Percentiles rank a stretch among this genome's conserved stretches.
phyloP scores from a whole-genome alignment of 2,888 invertebrate species.

The Barypeithes pellucidus region DNA sequence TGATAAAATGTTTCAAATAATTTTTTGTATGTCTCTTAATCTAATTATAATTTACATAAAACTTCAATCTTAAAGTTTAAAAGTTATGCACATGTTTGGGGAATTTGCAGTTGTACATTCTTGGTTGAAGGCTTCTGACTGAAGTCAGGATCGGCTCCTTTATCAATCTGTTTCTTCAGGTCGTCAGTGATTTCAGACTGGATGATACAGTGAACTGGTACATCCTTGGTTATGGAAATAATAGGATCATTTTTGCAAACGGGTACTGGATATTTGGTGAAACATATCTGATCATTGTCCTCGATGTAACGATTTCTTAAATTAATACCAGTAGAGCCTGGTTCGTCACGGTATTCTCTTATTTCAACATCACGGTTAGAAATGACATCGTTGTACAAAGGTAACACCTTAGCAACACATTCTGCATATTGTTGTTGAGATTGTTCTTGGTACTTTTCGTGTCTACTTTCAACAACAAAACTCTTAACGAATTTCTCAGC shows the following conservation, averaged over 20 bases:
- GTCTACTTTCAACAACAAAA: slow-evolving; percentile 71
- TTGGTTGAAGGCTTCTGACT: slow-evolving; percentile 68
- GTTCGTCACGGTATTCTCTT: not conserved
- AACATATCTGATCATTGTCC: slow-evolving; percentile 74
- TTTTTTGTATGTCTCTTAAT: too few relatives aligned
- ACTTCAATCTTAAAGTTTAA: too few relatives aligned
- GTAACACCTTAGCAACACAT: slow-evolving; percentile 58
- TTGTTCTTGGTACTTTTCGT: slow-evolving; percentile 21
- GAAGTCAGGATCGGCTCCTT: slow-evolving; percentile 72
- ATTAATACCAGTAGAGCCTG: slow-evolving; percentile 51
- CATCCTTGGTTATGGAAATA: slow-evolving; percentile 68
- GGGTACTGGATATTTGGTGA: slow-evolving; percentile 74
- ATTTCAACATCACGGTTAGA: slow-evolving; percentile 60
- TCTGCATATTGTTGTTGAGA: slow-evolving; percentile 70
- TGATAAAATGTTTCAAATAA: too few relatives aligned
- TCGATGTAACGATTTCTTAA: slow-evolving; percentile 74
- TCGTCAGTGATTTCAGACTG: slow-evolving; percentile 60
- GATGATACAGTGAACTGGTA: slow-evolving; percentile 70
- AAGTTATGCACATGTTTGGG: slow-evolving; percentile 56
- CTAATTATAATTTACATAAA: too few relatives aligned
- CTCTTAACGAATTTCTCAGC: slow-evolving; percentile 72
- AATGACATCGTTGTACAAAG: slow-evolving; percentile 69
- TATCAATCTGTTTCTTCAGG: slow-evolving; percentile 69
- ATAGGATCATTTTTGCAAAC: slow-evolving; percentile 72
- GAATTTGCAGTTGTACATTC: slow-evolving; percentile 66